phyloP scores from a whole-genome alignment of 2,888 invertebrate species.

The Endotricha flammealis region DNA sequence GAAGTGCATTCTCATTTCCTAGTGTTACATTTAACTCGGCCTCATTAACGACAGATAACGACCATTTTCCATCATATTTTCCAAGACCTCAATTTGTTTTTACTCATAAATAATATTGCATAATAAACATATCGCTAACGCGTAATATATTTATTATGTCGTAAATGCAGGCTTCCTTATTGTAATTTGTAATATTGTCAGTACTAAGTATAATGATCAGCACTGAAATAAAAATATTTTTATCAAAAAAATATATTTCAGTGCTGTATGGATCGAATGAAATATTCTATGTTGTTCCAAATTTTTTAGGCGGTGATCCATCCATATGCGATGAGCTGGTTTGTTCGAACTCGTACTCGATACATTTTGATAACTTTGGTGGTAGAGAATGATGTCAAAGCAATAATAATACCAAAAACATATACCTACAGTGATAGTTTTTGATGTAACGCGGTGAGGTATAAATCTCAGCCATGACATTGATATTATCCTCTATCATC shows the following conservation, averaged over 20 bases:
- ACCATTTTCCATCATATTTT: conserved; percentile 16
- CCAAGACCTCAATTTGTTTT: conserved; percentile 9
- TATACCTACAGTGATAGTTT: no score
- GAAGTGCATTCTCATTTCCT: conserved; percentile 60
- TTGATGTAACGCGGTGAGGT: no score
- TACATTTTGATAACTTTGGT: conserved; percentile 47
- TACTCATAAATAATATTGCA: conserved; percentile 7
- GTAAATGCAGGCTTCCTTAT: neutral
- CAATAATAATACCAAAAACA: neutral
- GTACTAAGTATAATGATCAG: neutral
- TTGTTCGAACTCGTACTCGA: conserved; percentile 58
- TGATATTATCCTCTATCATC: conserved; percentile 13
- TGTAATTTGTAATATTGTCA: neutral
- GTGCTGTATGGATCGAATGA: conserved; percentile 20
- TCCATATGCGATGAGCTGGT: conserved; percentile 41
- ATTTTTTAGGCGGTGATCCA: conserved; percentile 31
- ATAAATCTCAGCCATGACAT: conserved; percentile 5
- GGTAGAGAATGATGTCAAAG: conserved; percentile 15
- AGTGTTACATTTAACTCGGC: conserved; percentile 58
- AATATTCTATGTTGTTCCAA: conserved; percentile 34
- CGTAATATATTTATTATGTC: no score
- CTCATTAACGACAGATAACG: conserved; percentile 32
- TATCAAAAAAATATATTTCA: conserved; percentile 16
- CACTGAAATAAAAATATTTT: no score
- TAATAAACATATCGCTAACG: conserved; percentile 8